Evolutionary conservation across 2,797 vertebrate species (phyloP).

Genomic region (Microhierax caerulescens): DNA sequence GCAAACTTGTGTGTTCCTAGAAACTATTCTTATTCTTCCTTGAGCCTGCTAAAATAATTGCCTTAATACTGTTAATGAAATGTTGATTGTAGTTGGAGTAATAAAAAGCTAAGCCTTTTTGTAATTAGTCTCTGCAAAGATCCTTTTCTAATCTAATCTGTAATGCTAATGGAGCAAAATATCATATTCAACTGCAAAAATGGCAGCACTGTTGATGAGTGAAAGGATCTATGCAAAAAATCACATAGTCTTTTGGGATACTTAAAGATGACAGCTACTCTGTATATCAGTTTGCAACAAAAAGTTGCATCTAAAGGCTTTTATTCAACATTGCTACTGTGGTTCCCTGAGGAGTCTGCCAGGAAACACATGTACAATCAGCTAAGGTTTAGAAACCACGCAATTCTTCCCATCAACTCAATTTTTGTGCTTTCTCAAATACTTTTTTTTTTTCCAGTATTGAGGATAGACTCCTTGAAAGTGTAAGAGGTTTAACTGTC

Average conservation of each 20-base stretch:
- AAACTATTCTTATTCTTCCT: neutral
- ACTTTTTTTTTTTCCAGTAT: neutral
- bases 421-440: neutral
- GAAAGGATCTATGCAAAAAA: neutral
- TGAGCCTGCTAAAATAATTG: neutral
- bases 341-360: neutral
- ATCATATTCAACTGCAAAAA: neutral
- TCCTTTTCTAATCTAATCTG: neutral
- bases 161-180: neutral
- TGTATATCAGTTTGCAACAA: neutral
- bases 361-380: neutral
- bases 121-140: neutral
- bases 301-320: neutral
- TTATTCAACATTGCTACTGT: neutral
- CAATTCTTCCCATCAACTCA: neutral
- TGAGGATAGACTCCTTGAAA: neutral
- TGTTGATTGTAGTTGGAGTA: neutral
- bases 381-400: neutral
- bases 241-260: neutral
- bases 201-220: neutral
- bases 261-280: neutral
- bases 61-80: neutral
- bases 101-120: neutral
- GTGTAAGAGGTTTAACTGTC: neutral
- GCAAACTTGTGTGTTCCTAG: neutral